Conservation (phyloP, 2,797 vertebrate species). For the Pristis pectinata region DNA sequence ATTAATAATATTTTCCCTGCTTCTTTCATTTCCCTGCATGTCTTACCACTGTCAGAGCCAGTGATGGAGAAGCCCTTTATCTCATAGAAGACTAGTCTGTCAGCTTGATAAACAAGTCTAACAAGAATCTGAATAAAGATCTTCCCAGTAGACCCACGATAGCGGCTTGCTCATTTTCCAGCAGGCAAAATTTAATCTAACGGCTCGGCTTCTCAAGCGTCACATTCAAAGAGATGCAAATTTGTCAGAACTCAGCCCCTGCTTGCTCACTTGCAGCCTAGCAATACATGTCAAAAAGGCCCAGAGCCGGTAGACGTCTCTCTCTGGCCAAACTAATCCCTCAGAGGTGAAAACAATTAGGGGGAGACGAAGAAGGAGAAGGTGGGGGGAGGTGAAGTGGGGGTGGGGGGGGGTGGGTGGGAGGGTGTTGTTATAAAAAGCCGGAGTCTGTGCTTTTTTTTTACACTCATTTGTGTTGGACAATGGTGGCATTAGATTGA, state of each 20-base stretch:
- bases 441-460: neutral
- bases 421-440: neutral
- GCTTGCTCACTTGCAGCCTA: constrained; percentile 38
- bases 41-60: constrained; percentile 94
- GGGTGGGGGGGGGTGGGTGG: neutral
- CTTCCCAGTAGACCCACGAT: constrained; percentile 98
- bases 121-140: constrained; percentile 99
- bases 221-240: constrained; percentile 98
- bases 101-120: constrained; percentile 99
- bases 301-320: constrained; percentile 8
- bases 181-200: constrained; percentile 98
- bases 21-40: constrained; percentile 96
- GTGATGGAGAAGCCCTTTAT: constrained; percentile 99
- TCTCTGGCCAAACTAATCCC: constrained; percentile 32
- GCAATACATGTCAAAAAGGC: constrained; percentile 29
- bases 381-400: neutral
- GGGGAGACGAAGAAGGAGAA: neutral
- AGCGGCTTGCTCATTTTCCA: constrained; percentile 99
- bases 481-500: constrained; percentile 70
- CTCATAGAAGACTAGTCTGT: constrained; percentile 96
- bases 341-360: constrained; percentile 27
- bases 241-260: constrained; percentile 68
- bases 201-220: constrained; percentile 77
- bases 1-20: constrained; percentile 99
- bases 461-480: constrained; percentile 44